Base-by-base conservation (phyloP, 2,888 invertebrate species). In the Miltochrista miniata region DNA sequence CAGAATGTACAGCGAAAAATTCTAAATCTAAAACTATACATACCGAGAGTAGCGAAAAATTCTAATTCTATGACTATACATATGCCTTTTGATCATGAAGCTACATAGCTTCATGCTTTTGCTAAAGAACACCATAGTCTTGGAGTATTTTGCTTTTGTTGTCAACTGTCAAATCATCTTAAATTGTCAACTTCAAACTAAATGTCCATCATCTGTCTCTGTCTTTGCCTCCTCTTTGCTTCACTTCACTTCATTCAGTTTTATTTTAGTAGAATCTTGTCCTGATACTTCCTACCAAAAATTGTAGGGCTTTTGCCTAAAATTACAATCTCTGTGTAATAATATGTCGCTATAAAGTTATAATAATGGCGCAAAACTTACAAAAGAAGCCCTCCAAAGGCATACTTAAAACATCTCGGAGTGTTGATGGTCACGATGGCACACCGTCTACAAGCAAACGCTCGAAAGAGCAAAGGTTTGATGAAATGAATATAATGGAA, bases 401-500 rank as follows among this genome's bases (percentile, higher is more conserved):
- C 70, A 98, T 98, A 81, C 92, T 98, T 55, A 98, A 98, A 90
- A 95, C 96, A 56, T 97, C 98, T 9, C 95, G 97, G 67, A 98
- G 98, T 92, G 96, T 98, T 81, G 98, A 98, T 85, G 95, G 94
- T 56, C 94, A 89, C 48, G 90, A 90, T 51, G 84, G 85, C 45
- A 76, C 81, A 45, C 82, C 90, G 46, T 87, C 90, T 7, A 85
- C 90, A 9, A 91, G 91, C 64, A 89, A 89, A 62, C 83, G 90
- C 55, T 61, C 85, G 51, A 94, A 94, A 76, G 93, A 93, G 79
- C 93, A 97, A 77, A 96, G 98, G 93, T 98, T 97, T 93, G 99
- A 99, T 87, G 99, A 99, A 92, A 97, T 98, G 95, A 99, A 99
- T 90, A 99, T 99, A 64, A 93, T 99, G 71, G 98, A 98, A 65